Evolutionary conservation across 2,797 vertebrate genomes (phyloP).

Genomic region (Lycodopsis pacificus): DNA sequence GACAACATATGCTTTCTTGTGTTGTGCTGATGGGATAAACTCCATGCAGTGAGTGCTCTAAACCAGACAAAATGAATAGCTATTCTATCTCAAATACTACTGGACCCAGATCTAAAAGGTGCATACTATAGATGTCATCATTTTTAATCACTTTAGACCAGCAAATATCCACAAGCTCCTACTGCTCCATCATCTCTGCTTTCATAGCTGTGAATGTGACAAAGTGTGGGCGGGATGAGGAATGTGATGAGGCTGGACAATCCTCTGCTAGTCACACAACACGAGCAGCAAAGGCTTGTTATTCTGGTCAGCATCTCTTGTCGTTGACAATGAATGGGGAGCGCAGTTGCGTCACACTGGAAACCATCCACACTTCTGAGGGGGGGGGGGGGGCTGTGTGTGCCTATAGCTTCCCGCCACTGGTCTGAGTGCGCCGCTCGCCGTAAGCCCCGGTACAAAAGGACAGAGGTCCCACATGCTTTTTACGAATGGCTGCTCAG

Average conservation of each 20-base stretch:
- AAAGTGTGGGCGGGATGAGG: slow-evolving; percentile 61
- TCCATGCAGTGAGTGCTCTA: background rate
- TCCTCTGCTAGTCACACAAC: slow-evolving; percentile 77
- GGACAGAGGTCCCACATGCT: slow-evolving; percentile 78
- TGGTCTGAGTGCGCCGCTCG: slow-evolving; percentile 66
- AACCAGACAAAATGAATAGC: slow-evolving; percentile 1
- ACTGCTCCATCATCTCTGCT: slow-evolving; percentile 55
- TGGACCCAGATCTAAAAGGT: background rate
- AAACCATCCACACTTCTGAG: slow-evolving; percentile 84
- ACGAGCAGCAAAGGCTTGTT: slow-evolving; percentile 63
- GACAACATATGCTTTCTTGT: background rate
- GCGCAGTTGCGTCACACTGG: slow-evolving; percentile 79
- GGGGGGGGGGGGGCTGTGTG: slow-evolving; percentile 52
- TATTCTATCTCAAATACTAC: background rate
- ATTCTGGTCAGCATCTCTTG: slow-evolving; percentile 86
- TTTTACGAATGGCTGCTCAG: slow-evolving; percentile 82
- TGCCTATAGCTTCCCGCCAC: slow-evolving; percentile 77
- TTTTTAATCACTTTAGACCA: slow-evolving; percentile 20
- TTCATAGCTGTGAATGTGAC: slow-evolving; percentile 46
- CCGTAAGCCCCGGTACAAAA: slow-evolving; percentile 85
- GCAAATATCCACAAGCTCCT: slow-evolving; percentile 19
- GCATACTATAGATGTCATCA: background rate
- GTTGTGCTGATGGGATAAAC: background rate
- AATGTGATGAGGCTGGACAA: slow-evolving; percentile 89
- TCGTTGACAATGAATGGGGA: slow-evolving; percentile 81